A percentile compares a stretch with the other conserved stretches of the same genome.
Evolutionary conservation across 2,888 invertebrate genomes (phyloP).

Genomic region (Drosophila mimica): DNA sequence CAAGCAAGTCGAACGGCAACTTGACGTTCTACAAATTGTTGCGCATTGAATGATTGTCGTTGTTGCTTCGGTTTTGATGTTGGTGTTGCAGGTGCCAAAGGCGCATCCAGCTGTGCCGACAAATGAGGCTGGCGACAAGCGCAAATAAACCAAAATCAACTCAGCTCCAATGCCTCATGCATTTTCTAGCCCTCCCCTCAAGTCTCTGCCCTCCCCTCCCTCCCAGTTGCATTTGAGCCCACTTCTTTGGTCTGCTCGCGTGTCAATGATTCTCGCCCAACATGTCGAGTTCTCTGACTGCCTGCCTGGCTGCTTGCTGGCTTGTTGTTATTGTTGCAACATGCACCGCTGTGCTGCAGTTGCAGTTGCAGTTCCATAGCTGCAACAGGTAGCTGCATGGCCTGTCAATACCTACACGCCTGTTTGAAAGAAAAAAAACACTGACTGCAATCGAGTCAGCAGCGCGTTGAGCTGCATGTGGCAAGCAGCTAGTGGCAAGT

Average conservation of each 20-base stretch:
- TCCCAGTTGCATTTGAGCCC: conserved; percentile 4
- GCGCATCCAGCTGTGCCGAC: conserved; percentile 78
- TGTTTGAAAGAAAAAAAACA: conserved; percentile 52
- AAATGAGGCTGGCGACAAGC: conserved; percentile 79
- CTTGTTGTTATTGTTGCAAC: conserved; percentile 48
- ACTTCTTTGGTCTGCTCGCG: conserved; percentile 56
- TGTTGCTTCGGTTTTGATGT: conserved; percentile 16
- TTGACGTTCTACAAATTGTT: conserved; percentile 65
- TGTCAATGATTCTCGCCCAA: conserved; percentile 76
- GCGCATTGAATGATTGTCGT: conserved; percentile 43
- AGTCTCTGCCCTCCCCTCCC: not conserved
- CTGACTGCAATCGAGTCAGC: conserved; percentile 49
- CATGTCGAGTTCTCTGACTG: conserved; percentile 61
- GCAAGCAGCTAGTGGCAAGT: conserved; percentile 38
- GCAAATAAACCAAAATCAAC: conserved; percentile 81
- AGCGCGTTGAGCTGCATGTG: conserved; percentile 57
- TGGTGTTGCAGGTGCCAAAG: conserved; percentile 71
- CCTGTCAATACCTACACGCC: conserved; percentile 80
- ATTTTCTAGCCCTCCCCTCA: conserved; percentile 1
- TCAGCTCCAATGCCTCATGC: conserved; percentile 50
- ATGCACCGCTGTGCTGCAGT: conserved; percentile 54
- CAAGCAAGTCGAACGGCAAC: conserved; percentile 32
- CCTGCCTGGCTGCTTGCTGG: conserved; percentile 11
- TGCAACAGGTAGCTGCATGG: conserved; percentile 73
- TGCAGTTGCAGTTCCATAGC: conserved; percentile 34